Base-by-base conservation (phyloP, 2,888 invertebrate genomes). In the Nineta flava region DNA sequence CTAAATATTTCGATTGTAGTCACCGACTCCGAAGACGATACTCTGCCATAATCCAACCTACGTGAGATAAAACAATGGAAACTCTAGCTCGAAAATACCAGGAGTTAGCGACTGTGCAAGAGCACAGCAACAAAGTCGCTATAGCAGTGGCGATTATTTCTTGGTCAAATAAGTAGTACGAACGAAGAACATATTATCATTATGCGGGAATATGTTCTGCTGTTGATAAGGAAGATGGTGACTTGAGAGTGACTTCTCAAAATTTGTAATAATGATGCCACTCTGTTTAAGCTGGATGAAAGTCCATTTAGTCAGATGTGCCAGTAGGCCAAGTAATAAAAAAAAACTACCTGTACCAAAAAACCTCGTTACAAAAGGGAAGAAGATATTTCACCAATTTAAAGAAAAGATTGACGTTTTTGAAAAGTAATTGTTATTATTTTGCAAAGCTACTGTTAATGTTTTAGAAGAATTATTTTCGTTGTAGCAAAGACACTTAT, bases 271-370 rank as follows among this genome's bases (percentile, higher is more conserved):
- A 42, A 55, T 38, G 48, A 54, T 48, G 50, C 40, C 49, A 56
- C 55, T 52, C 52, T 55, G 34, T 57, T 56, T 53, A 52, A 56
- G 54, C 49, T 56, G 47, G 38, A 52, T 42, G 55, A 56, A 51
- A 54, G 44, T 41, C n/a, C n/a, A 54, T 54, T 55, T 48, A 54
- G 17, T 43, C 56, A 51, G 55, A 55, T 51, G 54, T 57, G 44
- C 54, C 54, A 19, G 12, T 53, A 38, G 56, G 56, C 10, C 52
- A 57, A 49, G 21, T 57, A 50, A 45, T 53, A n/a, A n/a, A 46
- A 46, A 54, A 53, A 54, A 53, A 53, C 47, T 53, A 51, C 54
- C 52, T 9, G 51, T 50, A 31, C 49, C 53, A n/a, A n/a, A n/a
- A 40, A 52, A 52, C 38, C 40, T 57, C 46, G 32, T 55, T 50